Percentiles rank a stretch among this genome's conserved stretches.
Evolutionary conservation across 2,113 vertebrate species (phyloP).

Genomic region (Aphyosemion australe): DNA sequence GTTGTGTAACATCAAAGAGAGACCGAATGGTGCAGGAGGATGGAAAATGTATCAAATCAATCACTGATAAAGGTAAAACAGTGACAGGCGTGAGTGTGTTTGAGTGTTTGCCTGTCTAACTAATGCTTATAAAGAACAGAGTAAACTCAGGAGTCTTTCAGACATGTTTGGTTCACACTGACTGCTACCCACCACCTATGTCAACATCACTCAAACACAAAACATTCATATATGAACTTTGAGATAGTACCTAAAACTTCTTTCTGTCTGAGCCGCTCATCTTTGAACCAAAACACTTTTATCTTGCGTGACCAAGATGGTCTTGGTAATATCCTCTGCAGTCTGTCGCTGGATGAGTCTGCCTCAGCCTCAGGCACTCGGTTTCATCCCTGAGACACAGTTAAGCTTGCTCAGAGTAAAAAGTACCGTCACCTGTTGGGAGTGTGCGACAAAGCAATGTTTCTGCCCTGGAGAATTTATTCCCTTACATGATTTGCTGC

Average conservation of each 20-base stretch:
- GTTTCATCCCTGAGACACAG: slow-evolving; percentile 35
- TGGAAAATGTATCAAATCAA: slow-evolving; percentile 14
- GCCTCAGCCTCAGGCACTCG: slow-evolving; percentile 40
- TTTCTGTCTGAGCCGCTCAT: slow-evolving; percentile 17
- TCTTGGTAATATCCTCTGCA: slow-evolving; percentile 42
- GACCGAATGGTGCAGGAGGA: background rate
- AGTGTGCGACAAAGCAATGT: slow-evolving; percentile 30
- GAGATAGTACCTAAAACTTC: slow-evolving; percentile 6
- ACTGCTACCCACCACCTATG: no score
- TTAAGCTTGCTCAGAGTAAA: slow-evolving; percentile 20
- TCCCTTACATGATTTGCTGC: slow-evolving; percentile 51
- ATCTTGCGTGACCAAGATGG: slow-evolving; percentile 27
- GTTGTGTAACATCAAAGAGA: slow-evolving; percentile 14
- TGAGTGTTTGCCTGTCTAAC: no score
- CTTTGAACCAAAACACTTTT: slow-evolving; percentile 17
- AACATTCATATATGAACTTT: background rate
- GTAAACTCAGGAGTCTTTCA: no score
- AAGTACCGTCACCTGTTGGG: slow-evolving; percentile 47
- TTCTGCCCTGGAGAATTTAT: slow-evolving; percentile 33
- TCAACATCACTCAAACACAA: background rate
- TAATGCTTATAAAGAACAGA: no score
- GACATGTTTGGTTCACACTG: no score
- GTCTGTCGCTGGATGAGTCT: slow-evolving; percentile 42
- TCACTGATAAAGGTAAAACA: background rate
- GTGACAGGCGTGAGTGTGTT: background rate